phyloP scores from a whole-genome alignment of 2,888 invertebrate species.

The Drosophila rubida region DNA sequence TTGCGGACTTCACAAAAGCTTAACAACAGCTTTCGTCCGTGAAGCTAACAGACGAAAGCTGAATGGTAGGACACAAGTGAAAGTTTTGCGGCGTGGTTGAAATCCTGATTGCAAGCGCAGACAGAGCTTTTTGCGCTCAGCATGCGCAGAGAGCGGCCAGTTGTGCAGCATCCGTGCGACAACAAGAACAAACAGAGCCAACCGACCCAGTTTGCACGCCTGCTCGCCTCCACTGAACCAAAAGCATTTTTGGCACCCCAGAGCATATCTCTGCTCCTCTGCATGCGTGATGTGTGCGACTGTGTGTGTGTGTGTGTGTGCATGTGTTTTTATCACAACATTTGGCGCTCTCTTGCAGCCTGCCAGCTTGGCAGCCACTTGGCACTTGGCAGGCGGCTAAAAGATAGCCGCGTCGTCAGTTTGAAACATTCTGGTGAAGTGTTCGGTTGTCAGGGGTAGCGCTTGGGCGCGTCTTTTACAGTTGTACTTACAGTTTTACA shows the following conservation, averaged over 20 bases:
- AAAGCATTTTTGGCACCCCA: slow-evolving; percentile 49
- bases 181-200: slow-evolving; percentile 2
- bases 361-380: slow-evolving; percentile 6
- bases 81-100: slow-evolving; percentile 21
- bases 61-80: neutral
- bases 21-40: neutral
- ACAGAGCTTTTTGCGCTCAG: slow-evolving; percentile 6
- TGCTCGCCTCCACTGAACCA: slow-evolving; percentile 46
- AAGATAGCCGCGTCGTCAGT: slow-evolving; percentile 73
- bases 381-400: slow-evolving; percentile 36
- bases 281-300: slow-evolving; percentile 17
- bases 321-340: slow-evolving; percentile 67
- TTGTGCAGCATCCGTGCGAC: slow-evolving; percentile 46
- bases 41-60: neutral
- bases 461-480: slow-evolving; percentile 52
- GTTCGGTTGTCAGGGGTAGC: slow-evolving; percentile 71
- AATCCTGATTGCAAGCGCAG: neutral
- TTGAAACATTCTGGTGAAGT: slow-evolving; percentile 75
- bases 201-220: slow-evolving; percentile 56
- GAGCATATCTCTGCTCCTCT: slow-evolving; percentile 35
- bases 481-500: slow-evolving; percentile 28
- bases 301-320: slow-evolving; percentile 21
- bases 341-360: slow-evolving; percentile 25
- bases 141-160: slow-evolving; percentile 54
- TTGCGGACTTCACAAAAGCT: neutral